phyloP scores from a whole-genome alignment of 2,797 vertebrate species.

The Pantherophis vulpinus region DNA sequence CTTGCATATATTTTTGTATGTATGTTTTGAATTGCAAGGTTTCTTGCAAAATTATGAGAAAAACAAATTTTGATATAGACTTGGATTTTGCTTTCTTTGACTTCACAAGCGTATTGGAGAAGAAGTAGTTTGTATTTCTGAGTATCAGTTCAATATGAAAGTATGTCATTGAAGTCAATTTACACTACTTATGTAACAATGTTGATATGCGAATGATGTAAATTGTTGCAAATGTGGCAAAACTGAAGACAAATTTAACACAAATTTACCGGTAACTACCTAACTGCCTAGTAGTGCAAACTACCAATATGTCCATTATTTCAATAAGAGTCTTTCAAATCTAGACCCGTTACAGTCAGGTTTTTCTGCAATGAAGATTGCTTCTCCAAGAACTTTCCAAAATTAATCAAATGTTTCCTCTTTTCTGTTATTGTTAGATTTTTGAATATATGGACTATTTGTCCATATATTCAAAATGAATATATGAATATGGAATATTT shows the following conservation, averaged over 20 bases:
- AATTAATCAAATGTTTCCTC: neutral
- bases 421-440: neutral
- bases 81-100: neutral
- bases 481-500: neutral
- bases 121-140: neutral
- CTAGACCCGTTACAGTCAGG: neutral
- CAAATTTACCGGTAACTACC: neutral
- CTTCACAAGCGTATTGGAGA: neutral
- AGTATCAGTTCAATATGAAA: neutral
- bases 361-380: neutral
- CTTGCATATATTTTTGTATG: neutral
- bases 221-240: neutral
- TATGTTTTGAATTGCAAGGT: neutral
- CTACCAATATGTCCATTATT: neutral
- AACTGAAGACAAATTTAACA: neutral
- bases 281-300: neutral
- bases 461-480: no score
- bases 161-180: neutral
- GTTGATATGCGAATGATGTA: neutral
- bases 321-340: neutral
- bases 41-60: neutral
- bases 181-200: neutral
- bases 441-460: neutral
- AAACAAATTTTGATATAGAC: neutral
- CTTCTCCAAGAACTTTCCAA: neutral